Evolutionary conservation across 2,888 invertebrate genomes (phyloP).

Genomic region (Melieria omissa): DNA sequence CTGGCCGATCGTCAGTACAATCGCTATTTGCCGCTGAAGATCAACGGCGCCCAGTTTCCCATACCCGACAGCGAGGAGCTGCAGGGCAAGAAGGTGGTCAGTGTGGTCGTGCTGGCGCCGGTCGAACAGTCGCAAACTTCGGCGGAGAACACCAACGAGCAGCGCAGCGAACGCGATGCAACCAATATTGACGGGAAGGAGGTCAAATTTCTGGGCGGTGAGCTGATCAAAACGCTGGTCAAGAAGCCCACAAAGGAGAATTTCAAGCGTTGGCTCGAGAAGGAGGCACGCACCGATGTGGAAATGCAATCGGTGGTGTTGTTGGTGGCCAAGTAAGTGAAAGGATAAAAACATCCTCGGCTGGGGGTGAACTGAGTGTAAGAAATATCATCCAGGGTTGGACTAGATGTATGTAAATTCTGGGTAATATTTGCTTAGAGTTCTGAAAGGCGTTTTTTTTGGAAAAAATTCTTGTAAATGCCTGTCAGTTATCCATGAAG

Average conservation of each 20-base stretch:
- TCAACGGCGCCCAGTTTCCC: slow-evolving; percentile 86
- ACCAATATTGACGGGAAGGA: slow-evolving; percentile 72
- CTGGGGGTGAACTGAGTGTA: background rate
- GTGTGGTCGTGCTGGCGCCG: slow-evolving; percentile 86
- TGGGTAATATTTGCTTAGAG: no score
- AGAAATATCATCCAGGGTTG: no score
- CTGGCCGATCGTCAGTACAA: slow-evolving; percentile 82
- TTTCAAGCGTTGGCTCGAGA: slow-evolving; percentile 82
- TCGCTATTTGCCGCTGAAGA: slow-evolving; percentile 85
- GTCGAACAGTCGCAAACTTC: slow-evolving; percentile 69
- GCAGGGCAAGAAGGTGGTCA: slow-evolving; percentile 80
- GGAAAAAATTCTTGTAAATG: no score
- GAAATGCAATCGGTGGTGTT: slow-evolving; percentile 85
- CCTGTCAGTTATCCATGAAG: no score
- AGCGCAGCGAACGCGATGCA: slow-evolving; percentile 70
- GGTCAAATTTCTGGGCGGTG: slow-evolving; percentile 79
- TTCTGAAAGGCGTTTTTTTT: no score
- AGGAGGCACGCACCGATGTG: slow-evolving; percentile 78
- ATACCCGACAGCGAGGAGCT: slow-evolving; percentile 82
- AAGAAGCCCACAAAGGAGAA: slow-evolving; percentile 81
- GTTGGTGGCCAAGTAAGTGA: slow-evolving; percentile 81
- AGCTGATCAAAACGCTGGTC: slow-evolving; percentile 79
- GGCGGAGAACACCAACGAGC: slow-evolving; percentile 52
- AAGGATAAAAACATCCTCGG: background rate
- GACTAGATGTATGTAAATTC: no score